Conservation (phyloP, 1,140 invertebrate species). For the Proctacanthus coquilletti region DNA sequence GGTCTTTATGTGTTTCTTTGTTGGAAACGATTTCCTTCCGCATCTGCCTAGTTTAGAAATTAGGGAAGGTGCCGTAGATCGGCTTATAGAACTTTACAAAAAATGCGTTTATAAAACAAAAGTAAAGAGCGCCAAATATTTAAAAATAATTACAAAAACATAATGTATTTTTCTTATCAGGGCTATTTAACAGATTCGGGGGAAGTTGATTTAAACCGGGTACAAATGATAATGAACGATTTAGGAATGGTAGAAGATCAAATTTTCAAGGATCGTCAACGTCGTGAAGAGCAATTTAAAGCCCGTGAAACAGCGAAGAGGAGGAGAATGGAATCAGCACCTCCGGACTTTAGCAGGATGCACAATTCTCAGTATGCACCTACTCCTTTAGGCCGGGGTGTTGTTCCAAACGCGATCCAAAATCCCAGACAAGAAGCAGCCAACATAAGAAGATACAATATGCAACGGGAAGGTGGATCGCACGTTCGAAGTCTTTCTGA, state of each 20-base stretch:
- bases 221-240: constrained; percentile 88
- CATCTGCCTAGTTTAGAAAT: constrained; percentile 98
- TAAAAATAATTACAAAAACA: constrained; percentile 1
- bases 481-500: constrained; percentile 15
- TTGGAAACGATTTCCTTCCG: constrained; percentile 98
- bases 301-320: constrained; percentile 58
- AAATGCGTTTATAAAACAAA: constrained; percentile 85
- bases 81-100: constrained; percentile 89
- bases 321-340: constrained; percentile 37
- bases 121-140: constrained; percentile 31
- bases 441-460: constrained; percentile 43
- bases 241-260: constrained; percentile 91
- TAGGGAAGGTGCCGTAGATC: constrained; percentile 92
- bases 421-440: constrained; percentile 57
- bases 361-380: constrained; percentile 61
- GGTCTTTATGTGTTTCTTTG: constrained; percentile 99
- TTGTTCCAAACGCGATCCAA: constrained; percentile 30
- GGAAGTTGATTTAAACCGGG: constrained; percentile 77
- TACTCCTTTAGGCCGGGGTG: constrained; percentile 32
- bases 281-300: constrained; percentile 68
- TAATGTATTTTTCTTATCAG: constrained; percentile 32
- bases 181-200: constrained; percentile 94
- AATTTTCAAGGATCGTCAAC: constrained; percentile 87
- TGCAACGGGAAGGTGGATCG: constrained; percentile 28
- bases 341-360: constrained; percentile 50